A percentile compares a stretch with the other conserved stretches of the same genome.
phyloP scores from a whole-genome alignment of 2,113 vertebrate genomes.

The Symphodus melops region DNA sequence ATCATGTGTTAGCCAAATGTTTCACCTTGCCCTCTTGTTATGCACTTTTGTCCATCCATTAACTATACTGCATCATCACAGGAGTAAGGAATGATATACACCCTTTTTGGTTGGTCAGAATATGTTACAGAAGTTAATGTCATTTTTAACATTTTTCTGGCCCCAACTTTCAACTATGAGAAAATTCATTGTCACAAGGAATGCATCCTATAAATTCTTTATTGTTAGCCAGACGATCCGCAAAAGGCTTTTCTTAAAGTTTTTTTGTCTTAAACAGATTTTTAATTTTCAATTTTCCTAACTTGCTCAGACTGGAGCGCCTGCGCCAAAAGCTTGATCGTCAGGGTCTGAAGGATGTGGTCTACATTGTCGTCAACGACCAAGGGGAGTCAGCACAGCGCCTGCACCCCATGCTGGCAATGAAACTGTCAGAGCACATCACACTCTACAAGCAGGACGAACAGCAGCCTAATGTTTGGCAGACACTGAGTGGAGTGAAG shows the following conservation, averaged over 20 bases:
- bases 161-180: not conserved
- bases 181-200: conserved; percentile 1
- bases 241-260: not conserved
- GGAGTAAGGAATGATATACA: not conserved
- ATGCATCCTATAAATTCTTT: not conserved
- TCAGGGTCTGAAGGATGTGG: conserved; percentile 87
- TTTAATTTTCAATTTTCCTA: not conserved
- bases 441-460: conserved; percentile 88
- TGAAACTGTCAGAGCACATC: conserved; percentile 84
- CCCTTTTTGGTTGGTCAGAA: not conserved
- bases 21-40: not conserved
- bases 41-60: not conserved
- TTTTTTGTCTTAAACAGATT: not conserved
- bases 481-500: conserved; percentile 86
- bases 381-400: conserved; percentile 80
- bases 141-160: not conserved
- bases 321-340: conserved; percentile 88
- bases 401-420: conserved; percentile 81
- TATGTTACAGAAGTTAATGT: not conserved
- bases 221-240: not conserved
- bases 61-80: not conserved
- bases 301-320: conserved; percentile 84
- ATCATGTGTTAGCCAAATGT: not conserved
- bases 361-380: conserved; percentile 91
- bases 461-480: conserved; percentile 89